Percentiles rank a stretch among this genome's conserved stretches.
Conservation (phyloP, 2,888 invertebrate genomes). For the Nomada fucata region DNA sequence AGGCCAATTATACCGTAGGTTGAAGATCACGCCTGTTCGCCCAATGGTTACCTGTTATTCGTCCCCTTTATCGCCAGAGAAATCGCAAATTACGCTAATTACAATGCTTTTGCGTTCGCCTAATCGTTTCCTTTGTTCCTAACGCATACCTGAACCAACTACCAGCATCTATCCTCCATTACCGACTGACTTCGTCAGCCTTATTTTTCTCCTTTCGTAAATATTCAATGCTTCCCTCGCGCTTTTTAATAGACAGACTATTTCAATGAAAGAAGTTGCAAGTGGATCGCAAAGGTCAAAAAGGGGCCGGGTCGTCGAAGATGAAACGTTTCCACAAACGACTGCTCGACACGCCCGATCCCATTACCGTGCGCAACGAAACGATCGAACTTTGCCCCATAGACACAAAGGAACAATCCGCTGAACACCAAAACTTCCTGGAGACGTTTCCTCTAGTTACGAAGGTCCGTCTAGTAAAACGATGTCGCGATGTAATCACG, state of each 20-base stretch:
- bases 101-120: slow-evolving; percentile 25
- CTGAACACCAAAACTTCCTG: slow-evolving; percentile 17
- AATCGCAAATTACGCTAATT: slow-evolving; percentile 54
- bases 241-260: not conserved
- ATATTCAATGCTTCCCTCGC: not conserved
- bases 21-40: slow-evolving; percentile 41
- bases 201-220: not conserved
- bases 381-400: slow-evolving; percentile 38
- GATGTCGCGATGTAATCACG: slow-evolving; percentile 9
- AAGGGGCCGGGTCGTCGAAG: not conserved
- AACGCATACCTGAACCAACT: slow-evolving; percentile 9
- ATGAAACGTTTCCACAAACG: slow-evolving; percentile 28
- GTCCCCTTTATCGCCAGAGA: slow-evolving; percentile 40
- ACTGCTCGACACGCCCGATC: slow-evolving; percentile 13
- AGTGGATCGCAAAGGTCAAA: not conserved
- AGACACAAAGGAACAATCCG: slow-evolving; percentile 24
- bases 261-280: not conserved
- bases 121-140: slow-evolving; percentile 49
- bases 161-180: slow-evolving; percentile 2
- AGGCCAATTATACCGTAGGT: slow-evolving; percentile 42
- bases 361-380: slow-evolving; percentile 20
- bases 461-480: slow-evolving; percentile 13
- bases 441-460: slow-evolving; percentile 20
- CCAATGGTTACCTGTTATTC: slow-evolving; percentile 15
- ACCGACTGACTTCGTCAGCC: not conserved